Evolutionary conservation across 2,888 invertebrate species (phyloP).

Genomic region (Lapara coniferarum): DNA sequence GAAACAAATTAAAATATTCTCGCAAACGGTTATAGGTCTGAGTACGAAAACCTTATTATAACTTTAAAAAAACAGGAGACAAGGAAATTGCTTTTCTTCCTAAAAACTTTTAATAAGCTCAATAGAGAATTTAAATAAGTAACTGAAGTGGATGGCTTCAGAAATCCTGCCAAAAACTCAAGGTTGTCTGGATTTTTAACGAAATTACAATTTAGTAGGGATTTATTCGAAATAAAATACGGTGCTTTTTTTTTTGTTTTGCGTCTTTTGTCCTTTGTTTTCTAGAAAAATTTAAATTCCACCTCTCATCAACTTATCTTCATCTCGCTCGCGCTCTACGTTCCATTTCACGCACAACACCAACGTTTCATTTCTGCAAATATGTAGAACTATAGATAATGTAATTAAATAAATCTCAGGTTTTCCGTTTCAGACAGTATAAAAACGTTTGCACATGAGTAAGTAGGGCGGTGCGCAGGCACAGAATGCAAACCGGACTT

Average conservation of each 20-base stretch:
- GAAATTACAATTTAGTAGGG: no score
- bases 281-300: no score
- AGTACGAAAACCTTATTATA: not conserved
- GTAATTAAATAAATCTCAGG: not conserved
- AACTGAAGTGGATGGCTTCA: not conserved
- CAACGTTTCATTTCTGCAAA: not conserved
- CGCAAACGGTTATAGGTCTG: not conserved
- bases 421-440: not conserved
- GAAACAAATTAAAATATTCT: no score
- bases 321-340: no score
- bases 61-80: not conserved
- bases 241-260: no score
- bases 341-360: no score
- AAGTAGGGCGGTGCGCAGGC: slow-evolving; percentile 12
- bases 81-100: not conserved
- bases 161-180: not conserved
- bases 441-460: not conserved
- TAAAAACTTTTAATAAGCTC: not conserved
- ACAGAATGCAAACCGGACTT: slow-evolving; percentile 21
- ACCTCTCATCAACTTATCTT: no score
- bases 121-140: not conserved
- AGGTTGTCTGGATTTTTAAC: not conserved
- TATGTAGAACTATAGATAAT: not conserved
- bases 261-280: no score
- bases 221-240: no score